A percentile compares a stretch with the other conserved stretches of the same genome.
Evolutionary conservation across 2,797 vertebrate genomes (phyloP).

Genomic region (Pseudotriccus pelzelni): DNA sequence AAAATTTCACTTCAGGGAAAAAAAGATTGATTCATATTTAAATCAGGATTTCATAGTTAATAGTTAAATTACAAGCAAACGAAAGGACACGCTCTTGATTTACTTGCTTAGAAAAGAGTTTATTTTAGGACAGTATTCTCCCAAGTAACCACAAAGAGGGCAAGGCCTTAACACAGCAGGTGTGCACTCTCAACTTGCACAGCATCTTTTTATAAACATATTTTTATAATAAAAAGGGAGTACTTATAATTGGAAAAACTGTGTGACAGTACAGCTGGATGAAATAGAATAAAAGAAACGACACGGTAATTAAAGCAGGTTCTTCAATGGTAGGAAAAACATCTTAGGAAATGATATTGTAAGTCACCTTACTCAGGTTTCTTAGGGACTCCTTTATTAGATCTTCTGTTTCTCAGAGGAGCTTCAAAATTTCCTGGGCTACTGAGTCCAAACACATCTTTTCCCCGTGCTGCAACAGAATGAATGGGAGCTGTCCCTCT

Average conservation of each 20-base stretch:
- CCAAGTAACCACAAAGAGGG: neutral
- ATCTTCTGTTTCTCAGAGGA: neutral
- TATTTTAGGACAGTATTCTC: slow-evolving; percentile 11
- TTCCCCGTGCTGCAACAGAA: neutral
- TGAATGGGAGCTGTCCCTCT: neutral
- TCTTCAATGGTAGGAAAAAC: neutral
- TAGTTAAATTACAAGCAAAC: neutral
- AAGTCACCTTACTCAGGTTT: neutral
- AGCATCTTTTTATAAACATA: neutral
- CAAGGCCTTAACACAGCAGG: neutral
- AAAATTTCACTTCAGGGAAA: neutral
- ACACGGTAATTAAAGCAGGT: neutral
- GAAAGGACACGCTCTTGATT: neutral
- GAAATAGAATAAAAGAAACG: neutral
- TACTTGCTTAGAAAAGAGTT: neutral
- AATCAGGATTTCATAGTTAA: slow-evolving; percentile 8
- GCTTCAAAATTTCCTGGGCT: neutral
- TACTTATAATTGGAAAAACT: neutral
- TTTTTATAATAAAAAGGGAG: neutral
- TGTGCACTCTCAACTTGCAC: neutral
- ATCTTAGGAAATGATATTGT: neutral
- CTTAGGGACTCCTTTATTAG: neutral
- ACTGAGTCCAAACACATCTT: neutral
- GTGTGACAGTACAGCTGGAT: neutral
- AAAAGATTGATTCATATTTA: neutral